Base-by-base conservation (phyloP, 2,113 vertebrate species). In the Columba janthina region DNA sequence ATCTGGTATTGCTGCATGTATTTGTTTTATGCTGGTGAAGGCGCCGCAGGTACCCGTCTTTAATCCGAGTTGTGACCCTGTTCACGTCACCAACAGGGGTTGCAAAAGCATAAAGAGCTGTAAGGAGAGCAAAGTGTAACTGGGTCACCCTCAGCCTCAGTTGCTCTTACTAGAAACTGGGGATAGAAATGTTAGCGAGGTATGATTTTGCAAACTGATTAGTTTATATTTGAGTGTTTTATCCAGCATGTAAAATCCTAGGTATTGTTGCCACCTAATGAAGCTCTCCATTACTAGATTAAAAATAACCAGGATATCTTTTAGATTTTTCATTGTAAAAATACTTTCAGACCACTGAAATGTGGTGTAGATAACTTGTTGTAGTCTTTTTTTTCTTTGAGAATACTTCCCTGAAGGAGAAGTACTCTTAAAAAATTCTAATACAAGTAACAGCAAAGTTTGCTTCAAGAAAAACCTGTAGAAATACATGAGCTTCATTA, bases 401-500 rank as follows among this genome's bases (percentile, higher is more conserved):
- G 34, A 77, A 53, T 79, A 17, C 42, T 83, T 73, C 53, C 12
- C 34, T 46, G 8, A n/a, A 76, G 78, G 15, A 88, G 8, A 62
- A 88, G 54, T 81, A n/a, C 5, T 53, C 58, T n/a, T 66, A 76
- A 85, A 91, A 91, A 85, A 93, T 66, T 88, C 60, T 80, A 84
- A 29, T 62, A 21, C n/a, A 48, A 90, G 65, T 60, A 85, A 77
- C 29, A 93, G 50, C 36, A 91, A 88, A 80, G 67, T 76, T 90
- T 73, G 4, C 50, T 85, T 66, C 40, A 84, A 64, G 51, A 81
- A 48, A 89, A 79, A 54, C 60, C 70, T 85, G 66, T 75, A 44
- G 71, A 75, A 96, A 58, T 81, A 66, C 71, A 76, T 28, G 57
- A 96, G 65, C 44, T 79, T 85, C 66, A 58, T 78, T 86, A 94